These are phyloP conservation scores for Acyrthosiphon pisum DNA, from an alignment of 1,140 invertebrate genomes.

Conservation along the genomic window DNA sequence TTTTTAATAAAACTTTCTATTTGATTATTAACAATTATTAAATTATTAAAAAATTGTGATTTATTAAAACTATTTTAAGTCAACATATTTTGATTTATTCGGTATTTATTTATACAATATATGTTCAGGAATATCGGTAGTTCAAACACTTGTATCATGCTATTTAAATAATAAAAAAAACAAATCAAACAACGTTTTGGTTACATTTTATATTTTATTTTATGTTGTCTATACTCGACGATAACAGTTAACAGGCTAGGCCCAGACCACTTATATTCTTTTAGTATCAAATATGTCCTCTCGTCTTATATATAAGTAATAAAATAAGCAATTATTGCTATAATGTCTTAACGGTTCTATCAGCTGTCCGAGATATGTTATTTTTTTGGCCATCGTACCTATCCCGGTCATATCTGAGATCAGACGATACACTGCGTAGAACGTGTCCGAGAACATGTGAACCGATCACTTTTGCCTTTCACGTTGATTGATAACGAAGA, in stretches of 20 bases:
- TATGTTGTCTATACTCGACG: neutral
- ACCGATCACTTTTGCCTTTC: constrained; percentile 43
- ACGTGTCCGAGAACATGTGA: constrained; percentile 55
- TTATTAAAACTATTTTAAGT: neutral
- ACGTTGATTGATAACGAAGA: constrained; percentile 29
- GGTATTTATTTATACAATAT: neutral
- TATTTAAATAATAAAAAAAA: neutral
- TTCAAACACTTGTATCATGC: neutral
- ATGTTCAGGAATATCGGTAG: neutral
- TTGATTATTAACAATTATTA: too few species aligned
- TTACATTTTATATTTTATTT: neutral
- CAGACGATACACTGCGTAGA: neutral
- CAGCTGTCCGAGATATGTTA: neutral
- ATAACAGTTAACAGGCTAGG: neutral
- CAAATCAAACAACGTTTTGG: neutral
- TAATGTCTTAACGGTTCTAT: constrained; percentile 1
- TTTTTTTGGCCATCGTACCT: neutral
- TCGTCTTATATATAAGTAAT: neutral
- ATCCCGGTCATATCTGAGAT: neutral
- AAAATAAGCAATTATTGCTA: neutral
- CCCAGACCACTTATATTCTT: neutral
- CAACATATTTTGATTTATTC: neutral
- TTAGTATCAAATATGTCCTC: neutral
- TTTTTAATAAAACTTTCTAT: neutral
- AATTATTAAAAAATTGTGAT: neutral